A percentile compares a stretch with the other conserved stretches of the same genome.
Conservation (phyloP, 2,797 vertebrate species). For the Psittacula echo region DNA sequence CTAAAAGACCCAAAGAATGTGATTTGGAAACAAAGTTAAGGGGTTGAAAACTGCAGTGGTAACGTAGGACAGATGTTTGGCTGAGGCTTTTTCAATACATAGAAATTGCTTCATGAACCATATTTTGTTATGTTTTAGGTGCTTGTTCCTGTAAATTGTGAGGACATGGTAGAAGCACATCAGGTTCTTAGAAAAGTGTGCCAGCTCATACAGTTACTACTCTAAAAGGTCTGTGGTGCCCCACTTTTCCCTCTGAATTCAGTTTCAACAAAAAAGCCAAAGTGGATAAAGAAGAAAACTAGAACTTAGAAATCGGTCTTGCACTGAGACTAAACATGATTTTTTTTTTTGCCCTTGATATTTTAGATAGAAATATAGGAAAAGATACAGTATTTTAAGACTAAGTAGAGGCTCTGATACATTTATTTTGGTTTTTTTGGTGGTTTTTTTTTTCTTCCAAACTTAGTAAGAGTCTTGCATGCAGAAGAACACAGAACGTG, state of each 20-base stretch:
- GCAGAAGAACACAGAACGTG: background rate
- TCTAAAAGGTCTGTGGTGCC: background rate
- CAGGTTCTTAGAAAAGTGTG: background rate
- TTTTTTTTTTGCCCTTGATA: background rate
- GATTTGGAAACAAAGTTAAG: background rate
- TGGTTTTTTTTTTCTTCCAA: background rate
- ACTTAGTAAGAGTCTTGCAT: accelerated
- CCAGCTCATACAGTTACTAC: background rate
- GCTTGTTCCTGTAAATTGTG: background rate
- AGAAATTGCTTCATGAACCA: background rate
- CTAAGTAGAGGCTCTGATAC: background rate
- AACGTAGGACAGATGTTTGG: background rate
- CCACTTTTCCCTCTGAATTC: background rate
- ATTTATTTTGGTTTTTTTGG: background rate
- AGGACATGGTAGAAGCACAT: background rate
- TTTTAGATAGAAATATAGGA: background rate
- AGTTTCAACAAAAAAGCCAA: background rate
- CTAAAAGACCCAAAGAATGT: background rate
- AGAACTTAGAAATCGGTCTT: background rate
- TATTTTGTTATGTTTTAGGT: background rate
- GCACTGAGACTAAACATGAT: background rate
- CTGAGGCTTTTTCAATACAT: background rate
- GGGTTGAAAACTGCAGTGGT: background rate
- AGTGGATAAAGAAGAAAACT: background rate
- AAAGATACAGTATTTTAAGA: background rate